A percentile compares a stretch with the other conserved stretches of the same genome.
phyloP scores from a whole-genome alignment of 2,888 invertebrate genomes.

The Lampropteryx suffumata region DNA sequence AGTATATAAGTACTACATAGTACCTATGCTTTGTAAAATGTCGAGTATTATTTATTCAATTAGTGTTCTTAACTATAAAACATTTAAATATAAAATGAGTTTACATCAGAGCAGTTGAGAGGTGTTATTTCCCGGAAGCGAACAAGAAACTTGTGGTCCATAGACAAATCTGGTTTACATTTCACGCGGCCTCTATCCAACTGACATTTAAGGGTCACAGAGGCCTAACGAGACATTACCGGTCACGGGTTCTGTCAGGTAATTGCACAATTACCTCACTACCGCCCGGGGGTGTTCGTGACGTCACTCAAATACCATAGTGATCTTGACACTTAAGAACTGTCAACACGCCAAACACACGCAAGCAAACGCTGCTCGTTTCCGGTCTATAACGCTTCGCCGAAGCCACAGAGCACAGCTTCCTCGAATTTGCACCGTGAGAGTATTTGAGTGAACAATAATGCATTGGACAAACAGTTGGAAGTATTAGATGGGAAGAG shows the following conservation, averaged over 20 bases:
- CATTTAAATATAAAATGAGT: no score
- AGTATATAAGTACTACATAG: no score
- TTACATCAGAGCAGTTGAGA: conserved; percentile 33
- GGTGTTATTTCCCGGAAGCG: conserved; percentile 63
- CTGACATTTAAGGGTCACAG: conserved; percentile 36
- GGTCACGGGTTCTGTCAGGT: conserved; percentile 14
- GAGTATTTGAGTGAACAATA: background rate
- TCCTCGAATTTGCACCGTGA: conserved; percentile 9
- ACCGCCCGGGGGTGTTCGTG: conserved; percentile 32
- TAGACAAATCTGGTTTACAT: conserved; percentile 52
- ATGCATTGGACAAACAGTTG: background rate
- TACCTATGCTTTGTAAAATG: no score
- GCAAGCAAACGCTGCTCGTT: conserved; percentile 7
- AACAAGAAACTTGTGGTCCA: conserved; percentile 39
- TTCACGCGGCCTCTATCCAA: conserved; percentile 38
- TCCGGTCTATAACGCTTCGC: conserved; percentile 11
- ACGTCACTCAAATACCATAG: conserved; percentile 20
- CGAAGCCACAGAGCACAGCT: conserved; percentile 7
- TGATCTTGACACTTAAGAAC: background rate
- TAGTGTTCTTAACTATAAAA: no score
- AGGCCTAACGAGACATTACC: conserved; percentile 12
- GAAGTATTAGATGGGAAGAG: no score
- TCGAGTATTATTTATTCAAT: no score
- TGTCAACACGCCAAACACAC: conserved; percentile 10
- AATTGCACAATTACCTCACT: conserved; percentile 36